Evolutionary conservation across 2,888 invertebrate genomes (phyloP).

Genomic region (Agrotis ipsilon): DNA sequence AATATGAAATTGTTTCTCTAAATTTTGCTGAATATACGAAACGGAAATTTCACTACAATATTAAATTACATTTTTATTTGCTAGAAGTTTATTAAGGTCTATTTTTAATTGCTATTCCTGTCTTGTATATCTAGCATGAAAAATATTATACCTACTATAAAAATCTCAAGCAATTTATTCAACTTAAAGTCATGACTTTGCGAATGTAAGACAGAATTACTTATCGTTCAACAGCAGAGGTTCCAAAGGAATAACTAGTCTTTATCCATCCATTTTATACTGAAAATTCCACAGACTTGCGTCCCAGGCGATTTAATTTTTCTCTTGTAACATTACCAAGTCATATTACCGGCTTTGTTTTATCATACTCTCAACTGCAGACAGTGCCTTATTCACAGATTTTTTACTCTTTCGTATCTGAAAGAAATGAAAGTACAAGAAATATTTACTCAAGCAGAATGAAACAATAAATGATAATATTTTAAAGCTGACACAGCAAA

Average conservation of each 20-base stretch:
- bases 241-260: constrained; percentile 41
- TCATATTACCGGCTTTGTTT: constrained; percentile 59
- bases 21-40: neutral
- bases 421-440: constrained; percentile 23
- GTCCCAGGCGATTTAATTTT: constrained; percentile 54
- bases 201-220: constrained; percentile 28
- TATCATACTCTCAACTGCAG: constrained; percentile 50
- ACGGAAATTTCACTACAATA: too few relatives aligned
- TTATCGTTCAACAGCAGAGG: constrained; percentile 39
- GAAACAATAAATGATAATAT: constrained; percentile 22
- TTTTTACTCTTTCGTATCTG: constrained; percentile 17
- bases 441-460: constrained; percentile 24
- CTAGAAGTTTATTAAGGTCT: too few relatives aligned
- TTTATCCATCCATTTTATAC: constrained; percentile 48
- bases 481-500: constrained; percentile 12
- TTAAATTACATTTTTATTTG: too few relatives aligned
- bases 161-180: constrained; percentile 3
- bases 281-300: constrained; percentile 35
- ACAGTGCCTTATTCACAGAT: constrained; percentile 43
- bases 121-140: too few relatives aligned
- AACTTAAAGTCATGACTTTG: constrained; percentile 10
- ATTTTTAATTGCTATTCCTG: too few relatives aligned
- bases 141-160: too few relatives aligned
- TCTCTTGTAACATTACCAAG: constrained; percentile 59
- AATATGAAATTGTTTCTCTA: constrained; percentile 14